These are phyloP conservation scores for Drosophila antonietae DNA, from an alignment of 2,888 invertebrate genomes.

Conservation along the genomic window DNA sequence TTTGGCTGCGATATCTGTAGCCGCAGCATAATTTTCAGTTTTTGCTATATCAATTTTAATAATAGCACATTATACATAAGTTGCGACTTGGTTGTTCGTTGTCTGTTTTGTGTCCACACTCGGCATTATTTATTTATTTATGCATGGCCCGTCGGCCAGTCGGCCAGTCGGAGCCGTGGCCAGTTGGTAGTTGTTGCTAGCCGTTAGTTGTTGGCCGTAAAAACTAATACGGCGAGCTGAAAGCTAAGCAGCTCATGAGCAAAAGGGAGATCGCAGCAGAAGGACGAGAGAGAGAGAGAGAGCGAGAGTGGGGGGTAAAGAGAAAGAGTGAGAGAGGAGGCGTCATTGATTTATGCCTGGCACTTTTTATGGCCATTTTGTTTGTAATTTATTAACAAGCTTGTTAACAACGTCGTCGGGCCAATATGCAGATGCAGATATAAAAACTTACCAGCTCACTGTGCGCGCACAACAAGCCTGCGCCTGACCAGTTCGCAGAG, in stretches of 20 bases:
- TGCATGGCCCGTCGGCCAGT: conserved; percentile 41
- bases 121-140: conserved; percentile 77
- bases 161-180: conserved; percentile 23
- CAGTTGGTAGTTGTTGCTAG: conserved; percentile 26
- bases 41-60: conserved; percentile 67
- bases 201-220: conserved; percentile 4
- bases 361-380: conserved; percentile 80
- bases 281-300: neutral
- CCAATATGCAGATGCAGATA: conserved; percentile 68
- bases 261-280: neutral
- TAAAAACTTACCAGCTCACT: conserved; percentile 31
- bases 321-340: conserved; percentile 32
- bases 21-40: conserved; percentile 49
- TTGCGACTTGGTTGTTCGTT: conserved; percentile 54
- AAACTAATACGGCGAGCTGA: conserved; percentile 22
- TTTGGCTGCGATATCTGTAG: conserved; percentile 58
- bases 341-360: conserved; percentile 76
- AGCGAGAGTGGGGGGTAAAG: neutral
- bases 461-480: conserved; percentile 41
- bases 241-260: conserved; percentile 26
- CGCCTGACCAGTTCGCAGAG: conserved; percentile 53
- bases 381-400: conserved; percentile 81
- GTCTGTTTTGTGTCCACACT: conserved; percentile 71
- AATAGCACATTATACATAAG: conserved; percentile 55
- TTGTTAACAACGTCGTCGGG: conserved; percentile 73